Conservation (phyloP, 2,888 invertebrate species). For the Endomychus coccineus region DNA sequence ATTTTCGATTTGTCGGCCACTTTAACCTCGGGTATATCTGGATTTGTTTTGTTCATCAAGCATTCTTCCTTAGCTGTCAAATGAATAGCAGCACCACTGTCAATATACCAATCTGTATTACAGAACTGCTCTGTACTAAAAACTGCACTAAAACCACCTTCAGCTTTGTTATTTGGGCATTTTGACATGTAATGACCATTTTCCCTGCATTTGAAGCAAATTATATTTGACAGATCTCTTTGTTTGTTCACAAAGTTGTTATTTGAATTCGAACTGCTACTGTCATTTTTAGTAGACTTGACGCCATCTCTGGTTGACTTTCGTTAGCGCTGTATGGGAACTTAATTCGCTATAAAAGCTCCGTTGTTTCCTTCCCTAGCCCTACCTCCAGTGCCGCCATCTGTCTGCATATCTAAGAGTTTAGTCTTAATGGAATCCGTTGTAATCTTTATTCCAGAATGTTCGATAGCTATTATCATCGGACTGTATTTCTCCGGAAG, state of each 20-base stretch:
- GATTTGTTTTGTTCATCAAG: constrained; percentile 12
- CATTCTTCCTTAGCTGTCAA: constrained; percentile 22
- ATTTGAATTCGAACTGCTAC: background rate
- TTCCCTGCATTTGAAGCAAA: constrained; percentile 2
- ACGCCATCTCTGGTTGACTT: constrained; percentile 3
- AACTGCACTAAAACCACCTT: constrained; percentile 23
- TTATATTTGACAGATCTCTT: constrained; percentile 3
- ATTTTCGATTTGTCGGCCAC: constrained; percentile 21
- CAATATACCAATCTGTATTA: constrained; percentile 27
- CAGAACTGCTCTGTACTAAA: constrained; percentile 21
- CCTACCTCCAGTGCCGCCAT: constrained; percentile 2
- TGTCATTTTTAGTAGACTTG: background rate
- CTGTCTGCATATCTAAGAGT: constrained; percentile 14
- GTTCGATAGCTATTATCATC: constrained; percentile 28
- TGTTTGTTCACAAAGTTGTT: no score
- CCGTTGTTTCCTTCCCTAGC: no score
- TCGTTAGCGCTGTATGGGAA: constrained; percentile 4
- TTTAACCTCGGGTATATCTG: constrained; percentile 16
- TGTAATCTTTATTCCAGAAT: constrained; percentile 24
- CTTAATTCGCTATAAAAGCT: no score
- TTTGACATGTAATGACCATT: constrained; percentile 6
- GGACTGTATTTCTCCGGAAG: constrained; percentile 22
- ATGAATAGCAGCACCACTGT: constrained; percentile 28
- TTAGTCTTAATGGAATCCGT: constrained; percentile 30
- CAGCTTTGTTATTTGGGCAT: constrained; percentile 4